Evolutionary conservation across 2,113 vertebrate genomes (phyloP), one percentile per base, ranked within the genome.

Genomic region (Urocolius indicus): DNA sequence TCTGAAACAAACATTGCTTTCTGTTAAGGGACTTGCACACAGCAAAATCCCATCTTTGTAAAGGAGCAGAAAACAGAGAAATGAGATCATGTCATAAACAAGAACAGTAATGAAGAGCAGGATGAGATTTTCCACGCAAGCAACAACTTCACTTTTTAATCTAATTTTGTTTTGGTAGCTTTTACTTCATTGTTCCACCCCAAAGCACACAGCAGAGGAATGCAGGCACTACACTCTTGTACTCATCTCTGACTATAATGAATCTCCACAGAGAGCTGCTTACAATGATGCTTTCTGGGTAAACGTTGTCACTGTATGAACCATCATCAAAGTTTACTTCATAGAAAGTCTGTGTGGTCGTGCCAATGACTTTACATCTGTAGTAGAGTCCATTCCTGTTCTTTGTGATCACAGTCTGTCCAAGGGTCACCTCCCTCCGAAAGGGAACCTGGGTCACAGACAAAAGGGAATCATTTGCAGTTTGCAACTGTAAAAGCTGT

Each of bases 301-400:
- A 98, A 23, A 99, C 89, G 94, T 99, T 99, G 98, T 99, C 99
- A 2, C 99, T 99, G 98, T 99, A 99, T 11, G 99, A 99, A 13
- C 99, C 99, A 1, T 99, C 99, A 0, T 99, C 99, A 2, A 99
- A 99, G 97, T 99, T 99, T 29, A 99, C 99, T 94, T 99, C 99
- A 13, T 99, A 99, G 98, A 98, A 98, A 11, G 98, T 99, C 97
- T 99, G 99, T 0, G 98, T 98, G 8, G 98, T 98, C 55, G 96
- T 97, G 88, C 99, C 99, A 3, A 99, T 99, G 93, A 99, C 97
- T 67, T 97, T 98, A 76, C 99, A 99, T 87, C 98, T 98, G 91
- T 99, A 99, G 97, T 99, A 99, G 95, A 99, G 98, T 36, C 99
- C 97, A 0, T 99, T 99, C 10, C 97, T 97, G 94, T 98, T 99